These are phyloP conservation scores for Echinometra lucunter DNA, from an alignment of 53 echinoderm and acorn worm species.

Conservation along the genomic window DNA sequence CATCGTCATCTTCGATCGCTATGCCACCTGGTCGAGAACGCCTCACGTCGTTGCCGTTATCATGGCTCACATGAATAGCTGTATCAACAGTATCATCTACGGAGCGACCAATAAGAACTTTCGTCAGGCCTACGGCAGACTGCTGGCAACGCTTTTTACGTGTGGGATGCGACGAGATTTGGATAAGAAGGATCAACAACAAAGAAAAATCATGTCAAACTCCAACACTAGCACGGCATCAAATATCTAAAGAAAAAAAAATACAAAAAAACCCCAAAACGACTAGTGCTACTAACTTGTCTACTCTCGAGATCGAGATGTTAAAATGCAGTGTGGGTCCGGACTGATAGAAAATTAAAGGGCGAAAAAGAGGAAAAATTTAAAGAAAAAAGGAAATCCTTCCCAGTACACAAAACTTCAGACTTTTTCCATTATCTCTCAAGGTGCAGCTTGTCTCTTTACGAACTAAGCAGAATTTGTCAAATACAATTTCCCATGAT, in stretches of 20 bases:
- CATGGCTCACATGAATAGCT: constrained; percentile 89
- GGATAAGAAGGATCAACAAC: neutral
- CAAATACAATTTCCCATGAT: no score
- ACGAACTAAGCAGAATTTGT: no score
- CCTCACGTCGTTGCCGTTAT: constrained; percentile 75
- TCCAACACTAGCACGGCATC: constrained; percentile 29
- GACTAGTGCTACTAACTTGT: neutral
- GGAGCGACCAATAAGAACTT: constrained; percentile 88
- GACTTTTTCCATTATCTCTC: no score
- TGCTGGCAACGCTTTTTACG: constrained; percentile 40
- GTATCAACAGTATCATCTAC: constrained; percentile 88
- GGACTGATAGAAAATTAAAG: neutral
- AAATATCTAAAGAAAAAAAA: neutral
- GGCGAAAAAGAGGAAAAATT: no score
- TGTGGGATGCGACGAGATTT: constrained; percentile 32
- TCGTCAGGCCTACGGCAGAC: constrained; percentile 74
- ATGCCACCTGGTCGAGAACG: constrained; percentile 74
- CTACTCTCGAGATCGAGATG: neutral
- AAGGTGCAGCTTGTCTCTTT: no score
- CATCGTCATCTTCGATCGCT: constrained; percentile 76
- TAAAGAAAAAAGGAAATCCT: no score
- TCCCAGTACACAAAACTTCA: no score
- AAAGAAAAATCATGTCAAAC: neutral
- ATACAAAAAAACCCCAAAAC: no score
- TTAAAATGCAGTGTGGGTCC: neutral